These are phyloP conservation scores for Acleris literana DNA, from an alignment of 2,888 invertebrate species.

Conservation along the genomic window DNA sequence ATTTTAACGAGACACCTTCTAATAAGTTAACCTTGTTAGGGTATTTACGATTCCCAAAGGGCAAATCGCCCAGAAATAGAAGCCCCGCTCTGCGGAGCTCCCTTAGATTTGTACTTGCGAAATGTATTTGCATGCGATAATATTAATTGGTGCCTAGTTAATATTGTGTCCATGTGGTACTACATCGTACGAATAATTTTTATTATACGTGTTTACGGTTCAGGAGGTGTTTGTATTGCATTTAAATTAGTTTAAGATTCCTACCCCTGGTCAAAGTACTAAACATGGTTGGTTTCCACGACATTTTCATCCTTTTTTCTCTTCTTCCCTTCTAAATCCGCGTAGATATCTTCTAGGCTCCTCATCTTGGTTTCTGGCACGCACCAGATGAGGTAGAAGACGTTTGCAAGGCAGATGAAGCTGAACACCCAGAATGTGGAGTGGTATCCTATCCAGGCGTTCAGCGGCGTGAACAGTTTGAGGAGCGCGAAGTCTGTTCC, in stretches of 20 bases:
- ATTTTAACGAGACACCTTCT: too few species aligned
- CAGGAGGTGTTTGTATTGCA: too few species aligned
- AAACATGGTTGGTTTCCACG: constrained; percentile 60
- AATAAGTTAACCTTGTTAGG: too few species aligned
- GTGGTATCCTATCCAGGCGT: constrained; percentile 85
- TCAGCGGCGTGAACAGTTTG: constrained; percentile 90
- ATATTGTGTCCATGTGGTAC: too few species aligned
- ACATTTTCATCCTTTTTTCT: constrained; percentile 54
- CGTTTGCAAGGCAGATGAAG: constrained; percentile 86
- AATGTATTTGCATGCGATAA: too few species aligned
- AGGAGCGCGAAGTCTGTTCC: constrained; percentile 94
- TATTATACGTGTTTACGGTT: too few species aligned
- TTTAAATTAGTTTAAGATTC: background rate
- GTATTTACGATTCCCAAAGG: too few species aligned
- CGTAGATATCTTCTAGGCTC: constrained; percentile 94
- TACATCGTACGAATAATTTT: too few species aligned
- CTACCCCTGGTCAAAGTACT: background rate
- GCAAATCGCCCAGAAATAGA: too few species aligned
- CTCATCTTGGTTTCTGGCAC: constrained; percentile 98
- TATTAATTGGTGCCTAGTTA: too few species aligned
- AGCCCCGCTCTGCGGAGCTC: too few species aligned
- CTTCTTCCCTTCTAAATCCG: constrained; percentile 86
- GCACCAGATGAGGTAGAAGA: constrained; percentile 91
- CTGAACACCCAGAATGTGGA: constrained; percentile 94
- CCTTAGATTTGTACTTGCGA: too few species aligned